These are phyloP conservation scores for Ianthella basta DNA, from an alignment of 37 sponge, comb jelly and placozoan species.

Conservation along the genomic window DNA sequence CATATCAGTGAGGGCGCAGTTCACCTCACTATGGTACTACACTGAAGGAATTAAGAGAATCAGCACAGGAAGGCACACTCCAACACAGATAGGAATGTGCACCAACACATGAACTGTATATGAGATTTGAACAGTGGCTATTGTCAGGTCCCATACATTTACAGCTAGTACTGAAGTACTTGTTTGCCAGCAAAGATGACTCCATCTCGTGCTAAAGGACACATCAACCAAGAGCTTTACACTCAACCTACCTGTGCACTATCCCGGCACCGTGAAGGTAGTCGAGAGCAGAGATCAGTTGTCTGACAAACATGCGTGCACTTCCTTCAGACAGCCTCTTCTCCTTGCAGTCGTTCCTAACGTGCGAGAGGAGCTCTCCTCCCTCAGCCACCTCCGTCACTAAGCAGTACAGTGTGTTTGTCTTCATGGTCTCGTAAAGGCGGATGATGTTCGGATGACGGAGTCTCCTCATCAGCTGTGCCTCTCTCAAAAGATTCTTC, in stretches of 20 bases:
- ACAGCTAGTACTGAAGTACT: no score
- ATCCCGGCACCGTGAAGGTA: slow-evolving; percentile 87
- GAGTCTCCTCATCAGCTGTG: slow-evolving; percentile 88
- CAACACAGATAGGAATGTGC: no score
- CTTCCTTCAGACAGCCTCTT: slow-evolving; percentile 77
- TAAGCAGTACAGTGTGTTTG: slow-evolving; percentile 89
- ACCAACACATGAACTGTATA: no score
- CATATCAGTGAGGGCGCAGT: no score
- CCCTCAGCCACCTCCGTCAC: slow-evolving; percentile 96
- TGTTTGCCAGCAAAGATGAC: no score
- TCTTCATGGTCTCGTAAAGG: slow-evolving; percentile 98
- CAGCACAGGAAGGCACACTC: no score
- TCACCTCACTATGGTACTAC: no score
- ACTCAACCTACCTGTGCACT: slow-evolving; percentile 91
- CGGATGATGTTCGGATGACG: slow-evolving; percentile 96
- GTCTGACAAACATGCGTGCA: slow-evolving; percentile 86
- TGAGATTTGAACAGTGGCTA: no score
- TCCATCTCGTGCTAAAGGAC: no score
- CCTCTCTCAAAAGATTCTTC: slow-evolving; percentile 93
- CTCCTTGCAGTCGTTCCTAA: slow-evolving; percentile 85
- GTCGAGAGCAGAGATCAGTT: slow-evolving; percentile 90
- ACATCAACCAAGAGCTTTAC: no score
- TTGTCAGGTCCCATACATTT: no score
- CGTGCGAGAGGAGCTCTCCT: slow-evolving; percentile 89
- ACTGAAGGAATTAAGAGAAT: no score